Evolutionary conservation across 2,797 vertebrate species (phyloP), one percentile per base, ranked within the genome.

Genomic region (Periophthalmus magnuspinnatus): DNA sequence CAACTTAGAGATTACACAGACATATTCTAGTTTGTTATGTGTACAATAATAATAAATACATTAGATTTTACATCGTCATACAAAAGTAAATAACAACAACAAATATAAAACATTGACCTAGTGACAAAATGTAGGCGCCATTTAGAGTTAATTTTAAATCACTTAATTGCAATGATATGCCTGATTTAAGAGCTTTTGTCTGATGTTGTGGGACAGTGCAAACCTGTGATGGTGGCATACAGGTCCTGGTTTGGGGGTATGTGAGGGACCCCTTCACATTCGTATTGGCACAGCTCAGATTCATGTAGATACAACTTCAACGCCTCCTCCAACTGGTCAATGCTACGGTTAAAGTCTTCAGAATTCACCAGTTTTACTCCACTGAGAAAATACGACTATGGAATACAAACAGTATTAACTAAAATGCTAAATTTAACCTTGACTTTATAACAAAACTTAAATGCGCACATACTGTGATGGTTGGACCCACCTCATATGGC

Each of bases 151-250:
- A 45, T 48, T 48, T 48, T 5, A 48, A 17, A 22, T 22, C 3
- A 22, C 21, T 55, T 55, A 9, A 21, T 10, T 55, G 52, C 14
- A 48, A 54, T 54, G 17, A 50, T 50, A 19, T 60, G 17, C 2
- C 16, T 60, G 58, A 22, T 21, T 21, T n/a, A n/a, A n/a, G n/a
- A 16, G 2, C 2, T 45, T 21, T 1, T 8, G 32, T 19, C 16
- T 45, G 60, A 14, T 45, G 36, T 45, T 24, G 22, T 21, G 28
- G 22, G 7, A 9, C 8, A n/a, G 24, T 50, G 47, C 74, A 54
- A 32, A 95, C 96, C 96, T 93, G 95, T 94, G 65, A 96, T 75
- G 48, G 91, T 93, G 8, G 93, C 83, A 59, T 95, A 95, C 74
- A 96, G 92, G 72, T 97, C 93, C 60, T 89, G 92, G 79, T 94